Evolutionary conservation across 2,888 invertebrate genomes (phyloP).

Genomic region (Lymantria dispar): DNA sequence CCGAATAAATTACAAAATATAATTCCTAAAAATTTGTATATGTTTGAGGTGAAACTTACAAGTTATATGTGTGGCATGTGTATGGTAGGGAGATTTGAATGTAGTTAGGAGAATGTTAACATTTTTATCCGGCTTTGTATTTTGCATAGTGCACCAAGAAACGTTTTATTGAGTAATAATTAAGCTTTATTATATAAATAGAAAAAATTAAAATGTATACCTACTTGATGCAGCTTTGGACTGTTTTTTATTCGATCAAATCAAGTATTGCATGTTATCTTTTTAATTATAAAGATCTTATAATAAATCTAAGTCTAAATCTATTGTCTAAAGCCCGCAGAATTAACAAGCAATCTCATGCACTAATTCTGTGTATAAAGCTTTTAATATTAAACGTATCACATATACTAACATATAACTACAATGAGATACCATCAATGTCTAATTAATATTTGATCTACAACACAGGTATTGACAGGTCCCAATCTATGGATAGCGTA

Average conservation of each 20-base stretch:
- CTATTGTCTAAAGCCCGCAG: slow-evolving; percentile 23
- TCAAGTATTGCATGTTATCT: slow-evolving; percentile 15
- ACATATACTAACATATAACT: neutral
- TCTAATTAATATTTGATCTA: slow-evolving; percentile 69
- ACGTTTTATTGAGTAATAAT: neutral
- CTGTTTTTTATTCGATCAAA: neutral
- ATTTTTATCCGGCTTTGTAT: slow-evolving; percentile 20
- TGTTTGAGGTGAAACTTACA: slow-evolving; percentile 1
- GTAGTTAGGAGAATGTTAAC: slow-evolving; percentile 25
- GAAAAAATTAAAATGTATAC: too few relatives aligned
- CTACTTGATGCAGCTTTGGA: neutral
- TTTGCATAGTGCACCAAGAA: slow-evolving; percentile 12
- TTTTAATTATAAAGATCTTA: neutral
- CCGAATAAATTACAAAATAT: too few relatives aligned
- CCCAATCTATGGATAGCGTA: slow-evolving; percentile 68
- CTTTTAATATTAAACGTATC: slow-evolving; percentile 47
- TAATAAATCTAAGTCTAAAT: slow-evolving; percentile 3
- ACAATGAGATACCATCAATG: slow-evolving; percentile 30
- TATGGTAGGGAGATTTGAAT: slow-evolving; percentile 22
- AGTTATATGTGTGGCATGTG: slow-evolving; percentile 23
- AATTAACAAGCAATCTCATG: slow-evolving; percentile 63
- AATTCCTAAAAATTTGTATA: too few relatives aligned
- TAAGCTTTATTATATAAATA: neutral
- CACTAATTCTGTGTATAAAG: slow-evolving; percentile 68
- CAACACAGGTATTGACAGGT: slow-evolving; percentile 73